These are phyloP conservation scores for Phalacrocorax pelagicus DNA, from an alignment of 2,113 vertebrate genomes.

Conservation along the genomic window DNA sequence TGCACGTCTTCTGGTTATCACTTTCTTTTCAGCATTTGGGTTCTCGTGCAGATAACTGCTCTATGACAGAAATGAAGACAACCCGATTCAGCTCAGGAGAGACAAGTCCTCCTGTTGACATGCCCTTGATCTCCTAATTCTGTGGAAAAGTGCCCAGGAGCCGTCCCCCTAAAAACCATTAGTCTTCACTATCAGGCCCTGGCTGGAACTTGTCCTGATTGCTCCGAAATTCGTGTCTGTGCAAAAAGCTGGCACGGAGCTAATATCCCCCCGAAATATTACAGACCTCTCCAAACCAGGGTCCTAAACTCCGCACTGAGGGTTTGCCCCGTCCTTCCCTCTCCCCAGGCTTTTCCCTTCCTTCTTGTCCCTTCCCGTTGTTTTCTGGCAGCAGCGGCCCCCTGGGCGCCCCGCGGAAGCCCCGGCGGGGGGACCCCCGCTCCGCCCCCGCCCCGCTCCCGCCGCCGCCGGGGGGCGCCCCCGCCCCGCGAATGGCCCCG, in stretches of 20 bases:
- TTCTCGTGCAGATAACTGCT: neutral
- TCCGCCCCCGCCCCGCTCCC: too few relatives aligned
- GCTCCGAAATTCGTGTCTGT: neutral
- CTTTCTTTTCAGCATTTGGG: neutral
- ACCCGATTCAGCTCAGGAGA: neutral
- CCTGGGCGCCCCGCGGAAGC: too few relatives aligned
- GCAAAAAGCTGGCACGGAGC: neutral
- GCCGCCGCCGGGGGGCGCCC: neutral
- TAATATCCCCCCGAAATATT: accelerated
- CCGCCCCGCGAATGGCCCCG: neutral
- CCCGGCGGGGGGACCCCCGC: too few relatives aligned
- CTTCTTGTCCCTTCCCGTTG: neutral
- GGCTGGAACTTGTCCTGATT: neutral
- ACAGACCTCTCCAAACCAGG: neutral
- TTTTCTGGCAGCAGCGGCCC: neutral
- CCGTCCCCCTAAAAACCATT: neutral
- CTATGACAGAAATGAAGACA: neutral
- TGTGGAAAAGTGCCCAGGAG: neutral
- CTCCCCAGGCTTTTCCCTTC: neutral
- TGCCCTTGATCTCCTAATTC: neutral
- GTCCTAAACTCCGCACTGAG: neutral
- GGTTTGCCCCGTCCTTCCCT: neutral
- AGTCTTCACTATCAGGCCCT: accelerated
- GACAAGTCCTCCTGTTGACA: neutral
- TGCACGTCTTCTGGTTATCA: neutral